Base-by-base conservation (phyloP, 2,888 invertebrate species). In the Creontiades dilutus region DNA sequence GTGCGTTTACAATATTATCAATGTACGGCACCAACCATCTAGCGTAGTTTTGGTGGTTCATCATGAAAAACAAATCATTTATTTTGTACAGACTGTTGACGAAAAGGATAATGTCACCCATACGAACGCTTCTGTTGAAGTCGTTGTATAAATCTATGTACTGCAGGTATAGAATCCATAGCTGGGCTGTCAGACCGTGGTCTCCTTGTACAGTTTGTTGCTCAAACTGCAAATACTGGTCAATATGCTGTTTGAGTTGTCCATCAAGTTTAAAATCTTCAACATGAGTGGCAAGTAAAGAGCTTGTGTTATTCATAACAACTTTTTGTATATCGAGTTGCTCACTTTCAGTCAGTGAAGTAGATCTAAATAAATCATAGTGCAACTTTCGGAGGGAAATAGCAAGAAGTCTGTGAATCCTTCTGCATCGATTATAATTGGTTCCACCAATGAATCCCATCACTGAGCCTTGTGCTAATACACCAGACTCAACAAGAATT, bases 31-130 rank as follows among this genome's bases (percentile, higher is more conserved):
- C 92, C 14, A 92, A 89, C 91, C 92, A 93, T 3, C 92, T 92
- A 81, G 93, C 92, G 92, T 93, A 93, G 88, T 93, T 93, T 89
- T 87, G 92, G 37, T 93, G 93, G 91, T 93, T 93, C 55, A 91
- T 92, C 2, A 90, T 90, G 85, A 93, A 93, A 92, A 93, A 93
- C 27, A 93, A 89, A 91, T 92, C 92, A 0, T 91, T 91, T 0
- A 93, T 93, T 91, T 92, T 92, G 5, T 91, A 90, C 75, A 93
- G 90, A 78, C 92, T 89, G 23, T 91, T 91, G 90, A 91, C 91
- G 80, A 91, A 93, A 78, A 92, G 89, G 57, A 92, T 90, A 86
- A 93, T 92, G 91, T 93, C 91, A 16, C 92, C 91, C n/a, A 91
- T 92, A 37, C 93, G 87, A 82, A 93, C 92, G 80, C 93, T 93